A percentile compares a stretch with the other conserved stretches of the same genome.
These are phyloP conservation scores for Tenthredo scrophulariae DNA, from an alignment of 2,888 invertebrate genomes.

Conservation along the genomic window DNA sequence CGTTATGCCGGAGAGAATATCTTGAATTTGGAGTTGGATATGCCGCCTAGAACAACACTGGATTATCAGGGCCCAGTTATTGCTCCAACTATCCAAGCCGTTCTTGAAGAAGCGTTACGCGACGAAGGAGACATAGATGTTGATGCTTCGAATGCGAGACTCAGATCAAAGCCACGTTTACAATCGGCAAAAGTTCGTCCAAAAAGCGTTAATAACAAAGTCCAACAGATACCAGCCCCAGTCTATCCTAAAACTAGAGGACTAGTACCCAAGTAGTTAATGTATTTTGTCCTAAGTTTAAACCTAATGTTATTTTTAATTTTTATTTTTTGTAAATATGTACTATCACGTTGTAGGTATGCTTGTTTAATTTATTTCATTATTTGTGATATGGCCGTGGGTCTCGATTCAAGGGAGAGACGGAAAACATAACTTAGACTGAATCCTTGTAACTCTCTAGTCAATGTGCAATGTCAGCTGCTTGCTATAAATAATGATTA, in stretches of 20 bases:
- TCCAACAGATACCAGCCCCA: slow-evolving; percentile 74
- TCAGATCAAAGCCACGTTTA: slow-evolving; percentile 69
- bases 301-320: slow-evolving; percentile 30
- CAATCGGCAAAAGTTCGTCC: slow-evolving; percentile 72
- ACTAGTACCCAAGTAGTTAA: slow-evolving; percentile 73
- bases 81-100: slow-evolving; percentile 86
- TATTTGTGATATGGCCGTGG: slow-evolving; percentile 62
- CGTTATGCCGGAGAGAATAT: slow-evolving; percentile 85
- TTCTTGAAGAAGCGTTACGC: slow-evolving; percentile 74
- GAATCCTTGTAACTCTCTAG: slow-evolving; percentile 69
- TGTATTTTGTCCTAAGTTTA: slow-evolving; percentile 47
- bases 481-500: slow-evolving; percentile 64
- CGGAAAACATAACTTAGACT: slow-evolving; percentile 60
- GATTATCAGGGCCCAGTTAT: slow-evolving; percentile 86
- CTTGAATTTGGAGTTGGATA: slow-evolving; percentile 86
- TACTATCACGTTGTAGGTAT: slow-evolving; percentile 50
- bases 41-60: slow-evolving; percentile 88
- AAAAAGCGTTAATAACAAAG: slow-evolving; percentile 73
- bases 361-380: slow-evolving; percentile 57
- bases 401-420: slow-evolving; percentile 54
- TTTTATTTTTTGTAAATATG: slow-evolving; percentile 60
- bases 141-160: slow-evolving; percentile 73
- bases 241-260: slow-evolving; percentile 76
- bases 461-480: slow-evolving; percentile 69
- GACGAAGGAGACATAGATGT: slow-evolving; percentile 77